phyloP scores from a whole-genome alignment of 2,888 invertebrate genomes.

The Myopa testacea region DNA sequence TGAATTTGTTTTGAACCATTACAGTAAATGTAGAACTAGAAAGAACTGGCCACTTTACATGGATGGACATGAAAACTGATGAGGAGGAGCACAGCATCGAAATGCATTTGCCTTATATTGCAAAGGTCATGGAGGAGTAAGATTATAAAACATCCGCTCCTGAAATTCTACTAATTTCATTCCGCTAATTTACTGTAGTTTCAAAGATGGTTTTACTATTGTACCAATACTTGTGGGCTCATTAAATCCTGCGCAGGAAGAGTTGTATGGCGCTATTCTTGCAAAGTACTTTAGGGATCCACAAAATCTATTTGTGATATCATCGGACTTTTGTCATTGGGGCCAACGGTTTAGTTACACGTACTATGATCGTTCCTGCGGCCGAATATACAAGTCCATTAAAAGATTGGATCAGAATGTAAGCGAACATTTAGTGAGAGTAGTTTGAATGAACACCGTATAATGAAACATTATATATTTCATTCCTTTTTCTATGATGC shows the following conservation, averaged over 20 bases:
- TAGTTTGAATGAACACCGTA: too few species aligned
- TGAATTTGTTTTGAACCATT: slow-evolving; percentile 67
- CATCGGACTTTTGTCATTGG: slow-evolving; percentile 99
- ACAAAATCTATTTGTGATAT: slow-evolving; percentile 93
- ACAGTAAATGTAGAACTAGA: slow-evolving; percentile 89
- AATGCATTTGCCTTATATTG: slow-evolving; percentile 99
- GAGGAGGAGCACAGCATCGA: slow-evolving; percentile 99
- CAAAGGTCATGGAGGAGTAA: slow-evolving; percentile 98
- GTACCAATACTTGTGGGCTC: slow-evolving; percentile 98
- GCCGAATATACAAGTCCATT: slow-evolving; percentile 93
- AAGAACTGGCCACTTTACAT: slow-evolving; percentile 89
- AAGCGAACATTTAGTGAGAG: slow-evolving; percentile 40
- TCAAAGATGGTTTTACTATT: slow-evolving; percentile 89
- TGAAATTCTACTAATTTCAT: background rate
- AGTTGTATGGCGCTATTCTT: slow-evolving; percentile 89
- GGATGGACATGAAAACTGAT: slow-evolving; percentile 93
- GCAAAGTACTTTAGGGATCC: slow-evolving; percentile 94
- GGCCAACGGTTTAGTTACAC: slow-evolving; percentile 92
- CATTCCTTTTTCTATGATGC: too few species aligned
- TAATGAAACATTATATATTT: too few species aligned
- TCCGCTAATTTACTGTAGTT: slow-evolving; percentile 71
- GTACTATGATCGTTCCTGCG: slow-evolving; percentile 82
- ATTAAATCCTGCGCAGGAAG: slow-evolving; percentile 87
- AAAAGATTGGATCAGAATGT: slow-evolving; percentile 93
- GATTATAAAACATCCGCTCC: slow-evolving; percentile 57